Percentiles rank a stretch among this genome's conserved stretches.
Evolutionary conservation across 1,140 invertebrate species (phyloP).

Genomic region (Panulirus ornatus): DNA sequence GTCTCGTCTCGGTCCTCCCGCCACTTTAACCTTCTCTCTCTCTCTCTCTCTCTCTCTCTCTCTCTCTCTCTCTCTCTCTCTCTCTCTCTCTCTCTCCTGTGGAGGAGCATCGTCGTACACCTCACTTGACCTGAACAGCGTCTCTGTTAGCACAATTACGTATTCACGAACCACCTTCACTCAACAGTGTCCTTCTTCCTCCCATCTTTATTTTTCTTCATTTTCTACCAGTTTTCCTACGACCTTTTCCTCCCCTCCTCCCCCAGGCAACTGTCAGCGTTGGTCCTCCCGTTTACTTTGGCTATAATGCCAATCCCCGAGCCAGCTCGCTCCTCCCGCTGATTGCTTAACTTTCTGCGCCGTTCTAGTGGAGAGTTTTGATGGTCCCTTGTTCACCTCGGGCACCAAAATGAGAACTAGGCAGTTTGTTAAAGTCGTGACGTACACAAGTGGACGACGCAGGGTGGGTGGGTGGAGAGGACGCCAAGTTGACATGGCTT

Average conservation of each 20-base stretch:
- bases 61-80: neutral
- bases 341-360: neutral
- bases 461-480: no score
- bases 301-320: neutral
- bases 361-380: neutral
- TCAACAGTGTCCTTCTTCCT: no score
- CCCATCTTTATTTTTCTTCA: no score
- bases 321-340: neutral
- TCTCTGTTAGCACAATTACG: no score
- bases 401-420: neutral
- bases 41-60: neutral
- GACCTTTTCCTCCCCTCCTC: no score
- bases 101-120: no score
- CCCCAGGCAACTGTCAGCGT: neutral
- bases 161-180: no score
- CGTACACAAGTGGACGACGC: no score
- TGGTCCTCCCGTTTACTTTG: neutral
- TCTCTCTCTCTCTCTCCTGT: neutral
- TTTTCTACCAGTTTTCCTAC: no score
- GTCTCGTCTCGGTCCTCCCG: no score
- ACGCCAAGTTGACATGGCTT: no score
- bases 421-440: slow-evolving; percentile 2
- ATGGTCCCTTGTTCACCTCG: neutral
- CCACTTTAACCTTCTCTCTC: neutral
- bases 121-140: no score